Percentiles rank a stretch among this genome's conserved stretches.
Evolutionary conservation across 2,888 invertebrate genomes (phyloP).

Genomic region (Eledone cirrhosa): DNA sequence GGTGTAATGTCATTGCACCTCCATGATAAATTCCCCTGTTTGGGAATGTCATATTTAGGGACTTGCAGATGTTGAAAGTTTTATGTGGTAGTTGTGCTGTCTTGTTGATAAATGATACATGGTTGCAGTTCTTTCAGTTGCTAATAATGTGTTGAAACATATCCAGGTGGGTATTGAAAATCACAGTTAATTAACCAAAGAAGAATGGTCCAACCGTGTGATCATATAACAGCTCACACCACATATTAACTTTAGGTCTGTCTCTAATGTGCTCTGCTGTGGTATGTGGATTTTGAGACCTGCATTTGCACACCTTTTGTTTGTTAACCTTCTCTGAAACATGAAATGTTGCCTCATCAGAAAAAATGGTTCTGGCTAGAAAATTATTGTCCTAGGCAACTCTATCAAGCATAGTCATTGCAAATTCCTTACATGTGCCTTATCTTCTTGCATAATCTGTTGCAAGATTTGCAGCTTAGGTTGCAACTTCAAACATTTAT

Average conservation of each 20-base stretch:
- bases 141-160: neutral
- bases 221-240: neutral
- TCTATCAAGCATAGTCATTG: neutral
- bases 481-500: neutral
- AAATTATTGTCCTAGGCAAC: neutral
- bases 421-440: neutral
- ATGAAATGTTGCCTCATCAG: neutral
- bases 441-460: neutral
- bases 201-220: neutral
- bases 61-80: neutral
- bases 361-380: neutral
- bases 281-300: neutral
- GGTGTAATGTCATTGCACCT: neutral
- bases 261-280: neutral
- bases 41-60: neutral
- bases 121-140: slow-evolving; percentile 1
- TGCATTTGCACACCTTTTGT: neutral
- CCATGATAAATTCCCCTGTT: neutral
- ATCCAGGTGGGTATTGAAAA: neutral
- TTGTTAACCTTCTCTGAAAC: neutral
- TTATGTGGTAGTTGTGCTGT: neutral
- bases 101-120: neutral
- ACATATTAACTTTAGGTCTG: neutral
- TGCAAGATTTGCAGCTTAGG: too few relatives aligned
- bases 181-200: neutral